Evolutionary conservation across 1,140 invertebrate species (phyloP).

Genomic region (Drosophila gunungcola): DNA sequence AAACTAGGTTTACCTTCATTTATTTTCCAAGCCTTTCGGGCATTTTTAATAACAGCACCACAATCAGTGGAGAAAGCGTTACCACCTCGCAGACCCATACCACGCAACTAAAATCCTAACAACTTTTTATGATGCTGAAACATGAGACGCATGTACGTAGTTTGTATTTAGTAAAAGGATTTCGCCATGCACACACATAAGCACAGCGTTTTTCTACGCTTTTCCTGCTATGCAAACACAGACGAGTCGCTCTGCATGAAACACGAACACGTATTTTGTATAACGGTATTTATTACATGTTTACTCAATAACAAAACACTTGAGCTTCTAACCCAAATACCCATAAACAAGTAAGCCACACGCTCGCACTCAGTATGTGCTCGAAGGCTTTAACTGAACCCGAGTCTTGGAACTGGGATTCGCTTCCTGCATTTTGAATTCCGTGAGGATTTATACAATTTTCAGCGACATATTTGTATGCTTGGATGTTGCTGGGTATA

Average conservation of each 20-base stretch:
- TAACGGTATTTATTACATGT: constrained; percentile 76
- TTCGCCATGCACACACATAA: constrained; percentile 36
- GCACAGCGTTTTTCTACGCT: constrained; percentile 19
- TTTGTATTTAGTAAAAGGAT: constrained; percentile 76
- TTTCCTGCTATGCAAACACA: constrained; percentile 53
- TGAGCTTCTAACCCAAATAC: constrained; percentile 78
- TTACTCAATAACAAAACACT: constrained; percentile 78
- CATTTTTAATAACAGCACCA: constrained; percentile 60
- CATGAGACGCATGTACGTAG: constrained; percentile 67
- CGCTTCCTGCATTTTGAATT: constrained; percentile 27
- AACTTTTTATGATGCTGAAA: constrained; percentile 67
- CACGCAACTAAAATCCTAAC: constrained; percentile 17
- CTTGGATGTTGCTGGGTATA: background rate
- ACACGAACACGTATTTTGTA: constrained; percentile 71
- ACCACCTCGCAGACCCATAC: constrained; percentile 16
- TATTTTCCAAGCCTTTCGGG: constrained; percentile 49
- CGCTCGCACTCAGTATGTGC: constrained; percentile 8
- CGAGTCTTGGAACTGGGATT: constrained; percentile 12
- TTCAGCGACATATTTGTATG: constrained; percentile 7
- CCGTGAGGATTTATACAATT: background rate
- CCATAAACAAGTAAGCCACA: constrained; percentile 71
- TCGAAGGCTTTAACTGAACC: constrained; percentile 10
- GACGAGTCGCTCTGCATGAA: constrained; percentile 44
- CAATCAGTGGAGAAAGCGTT: constrained; percentile 5
- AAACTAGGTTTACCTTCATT: constrained; percentile 23